Evolutionary conservation across 2,113 vertebrate genomes (phyloP), one percentile per base, ranked within the genome.

Genomic region (Mohoua ochrocephala): DNA sequence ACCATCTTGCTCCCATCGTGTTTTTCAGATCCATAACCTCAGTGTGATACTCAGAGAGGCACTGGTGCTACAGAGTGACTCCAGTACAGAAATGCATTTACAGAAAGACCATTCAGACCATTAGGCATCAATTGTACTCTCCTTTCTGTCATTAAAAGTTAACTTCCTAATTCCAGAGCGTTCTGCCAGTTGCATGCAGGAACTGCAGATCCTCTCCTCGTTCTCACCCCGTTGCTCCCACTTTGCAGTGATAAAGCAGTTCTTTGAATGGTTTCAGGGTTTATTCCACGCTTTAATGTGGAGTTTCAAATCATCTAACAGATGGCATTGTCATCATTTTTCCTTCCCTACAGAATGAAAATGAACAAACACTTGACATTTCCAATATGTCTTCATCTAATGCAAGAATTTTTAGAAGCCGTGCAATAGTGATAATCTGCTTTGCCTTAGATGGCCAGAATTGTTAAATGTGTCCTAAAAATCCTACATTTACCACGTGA

Each of bases 281-380:
- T 94, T 92, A 49, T 95, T 94, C 88, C 91, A 80, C 16, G 3
- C 59, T 93, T 87, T 92, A 87, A 65, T 50, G 87, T 92, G 59
- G 84, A 77, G 68, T 95, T 95, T 95, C 73, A 91, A 92, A 91
- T 91, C 67, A 63, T 73, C 74, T 93, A 89, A 42, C 96, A 97
- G 96, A 96, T 97, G 96, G 95, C 56, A 75, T 93, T 89, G 93
- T 79, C 89, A 89, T 95, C 10, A n/a, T 95, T 95, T 91, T 82
- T 95, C 52, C 63, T 91, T 96, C 74, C 74, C 76, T 39, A 53
- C 89, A 91, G 92, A 96, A 96, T 74, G 84, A 92, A 94, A 90
- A 92, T 69, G 92, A 97, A 97, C 87, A 93, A 90, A 95, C 80
- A 61, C 87, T 90, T 96, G 93, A 95, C 95, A 95, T 97, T 96